A percentile compares a stretch with the other conserved stretches of the same genome.
These are phyloP conservation scores for Spondyliosoma cantharus DNA, from an alignment of 2,797 vertebrate species.

Conservation along the genomic window DNA sequence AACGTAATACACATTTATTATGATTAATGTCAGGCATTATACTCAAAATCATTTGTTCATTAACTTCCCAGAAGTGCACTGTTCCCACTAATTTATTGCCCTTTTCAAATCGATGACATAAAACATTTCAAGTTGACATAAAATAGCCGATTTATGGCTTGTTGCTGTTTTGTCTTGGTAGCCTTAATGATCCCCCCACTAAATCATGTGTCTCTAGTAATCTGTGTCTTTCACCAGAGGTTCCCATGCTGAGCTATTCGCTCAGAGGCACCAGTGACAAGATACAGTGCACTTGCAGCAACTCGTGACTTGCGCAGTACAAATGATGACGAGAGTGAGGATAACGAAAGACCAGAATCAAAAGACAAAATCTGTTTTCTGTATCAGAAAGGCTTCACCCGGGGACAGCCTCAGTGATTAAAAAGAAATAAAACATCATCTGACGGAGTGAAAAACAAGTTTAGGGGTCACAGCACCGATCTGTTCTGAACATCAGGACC, in stretches of 20 bases:
- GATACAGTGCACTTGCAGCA: slow-evolving; percentile 17
- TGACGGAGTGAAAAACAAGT: not conserved
- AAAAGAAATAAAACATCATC: not conserved
- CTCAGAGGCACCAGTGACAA: slow-evolving; percentile 30
- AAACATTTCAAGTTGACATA: slow-evolving; percentile 40
- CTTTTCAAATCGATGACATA: slow-evolving; percentile 44
- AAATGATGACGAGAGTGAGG: not conserved
- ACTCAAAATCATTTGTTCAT: slow-evolving; percentile 28
- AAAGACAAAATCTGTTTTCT: not conserved
- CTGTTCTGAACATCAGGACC: slow-evolving; percentile 2
- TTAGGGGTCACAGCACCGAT: not conserved
- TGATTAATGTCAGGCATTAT: slow-evolving; percentile 45
- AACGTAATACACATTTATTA: slow-evolving; percentile 21
- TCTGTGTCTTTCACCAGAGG: slow-evolving; percentile 22
- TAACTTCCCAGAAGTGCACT: not conserved
- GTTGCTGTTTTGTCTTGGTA: slow-evolving; percentile 40
- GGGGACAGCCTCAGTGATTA: not conserved
- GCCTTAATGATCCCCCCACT: slow-evolving; percentile 28
- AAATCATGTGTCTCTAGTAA: slow-evolving; percentile 39
- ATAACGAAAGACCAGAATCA: not conserved
- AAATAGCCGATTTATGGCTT: slow-evolving; percentile 49
- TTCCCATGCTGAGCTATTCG: slow-evolving; percentile 55
- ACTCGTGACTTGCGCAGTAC: not conserved
- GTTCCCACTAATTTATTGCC: slow-evolving; percentile 23
- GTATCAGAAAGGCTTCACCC: not conserved